Evolutionary conservation across 2,888 invertebrate genomes (phyloP).

Genomic region (Hipparchia sbordonii): DNA sequence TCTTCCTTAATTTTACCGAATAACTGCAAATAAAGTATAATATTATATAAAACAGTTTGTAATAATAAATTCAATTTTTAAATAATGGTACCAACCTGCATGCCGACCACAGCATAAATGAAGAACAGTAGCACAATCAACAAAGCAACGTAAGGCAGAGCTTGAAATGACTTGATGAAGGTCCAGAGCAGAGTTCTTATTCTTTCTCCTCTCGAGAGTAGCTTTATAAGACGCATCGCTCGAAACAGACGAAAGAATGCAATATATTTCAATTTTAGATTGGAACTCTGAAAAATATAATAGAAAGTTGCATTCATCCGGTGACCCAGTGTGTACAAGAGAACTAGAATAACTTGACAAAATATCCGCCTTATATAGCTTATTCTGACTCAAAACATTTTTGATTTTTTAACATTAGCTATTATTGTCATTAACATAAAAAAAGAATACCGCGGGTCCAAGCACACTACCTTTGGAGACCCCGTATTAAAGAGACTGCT

Average conservation of each 20-base stretch:
- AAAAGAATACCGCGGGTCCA: too few species aligned
- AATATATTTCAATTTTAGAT: conserved; percentile 85
- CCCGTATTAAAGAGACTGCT: too few species aligned
- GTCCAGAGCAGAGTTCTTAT: conserved; percentile 99
- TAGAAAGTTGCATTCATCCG: background rate
- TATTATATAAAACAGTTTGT: too few species aligned
- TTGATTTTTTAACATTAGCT: too few species aligned
- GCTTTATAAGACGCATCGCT: conserved; percentile 98
- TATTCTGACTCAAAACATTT: too few species aligned
- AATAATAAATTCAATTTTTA: too few species aligned
- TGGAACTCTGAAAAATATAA: conserved; percentile 15
- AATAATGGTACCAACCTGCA: conserved; percentile 89
- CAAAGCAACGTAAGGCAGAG: conserved; percentile 98
- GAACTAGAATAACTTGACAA: too few species aligned
- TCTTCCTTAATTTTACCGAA: conserved; percentile 95
- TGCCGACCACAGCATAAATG: conserved; percentile 99
- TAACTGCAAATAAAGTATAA: conserved; percentile 76
- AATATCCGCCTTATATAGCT: too few species aligned
- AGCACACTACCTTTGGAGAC: too few species aligned
- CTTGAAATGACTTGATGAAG: conserved; percentile 99
- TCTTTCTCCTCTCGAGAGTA: conserved; percentile 97
- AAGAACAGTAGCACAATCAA: conserved; percentile 99
- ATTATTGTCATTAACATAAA: too few species aligned
- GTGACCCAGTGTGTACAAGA: too few species aligned
- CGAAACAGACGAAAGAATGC: conserved; percentile 96